Percentiles rank a stretch among this genome's conserved stretches.
These are phyloP conservation scores for Orthonevra nobilis DNA, from an alignment of 2,888 invertebrate genomes.

Conservation along the genomic window DNA sequence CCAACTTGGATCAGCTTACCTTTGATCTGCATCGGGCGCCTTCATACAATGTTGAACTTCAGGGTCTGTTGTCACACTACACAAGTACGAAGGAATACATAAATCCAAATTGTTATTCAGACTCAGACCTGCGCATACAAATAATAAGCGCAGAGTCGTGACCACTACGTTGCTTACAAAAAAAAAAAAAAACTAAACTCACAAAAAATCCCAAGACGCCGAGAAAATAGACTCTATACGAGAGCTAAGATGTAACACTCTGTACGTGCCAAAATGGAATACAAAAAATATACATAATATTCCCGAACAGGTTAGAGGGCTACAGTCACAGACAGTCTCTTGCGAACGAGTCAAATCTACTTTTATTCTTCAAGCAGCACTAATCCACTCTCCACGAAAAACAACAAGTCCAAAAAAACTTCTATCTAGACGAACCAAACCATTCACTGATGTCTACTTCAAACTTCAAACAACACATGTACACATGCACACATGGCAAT, in stretches of 20 bases:
- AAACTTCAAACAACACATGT: slow-evolving; percentile 66
- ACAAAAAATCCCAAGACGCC: slow-evolving; percentile 2
- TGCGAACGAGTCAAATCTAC: slow-evolving; percentile 41
- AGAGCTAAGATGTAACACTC: slow-evolving; percentile 32
- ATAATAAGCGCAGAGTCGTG: slow-evolving; percentile 44
- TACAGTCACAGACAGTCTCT: slow-evolving; percentile 37
- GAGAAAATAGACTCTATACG: slow-evolving; percentile 23
- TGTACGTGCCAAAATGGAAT: slow-evolving; percentile 52
- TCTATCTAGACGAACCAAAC: slow-evolving; percentile 59
- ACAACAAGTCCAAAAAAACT: slow-evolving; percentile 32
- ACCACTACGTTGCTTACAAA: slow-evolving; percentile 59
- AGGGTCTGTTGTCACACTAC: slow-evolving; percentile 62
- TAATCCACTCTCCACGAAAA: background rate
- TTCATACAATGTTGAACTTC: slow-evolving; percentile 55
- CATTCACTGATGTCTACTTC: slow-evolving; percentile 68
- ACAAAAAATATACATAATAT: slow-evolving; percentile 4
- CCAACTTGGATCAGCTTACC: background rate
- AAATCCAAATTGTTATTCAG: slow-evolving; percentile 59
- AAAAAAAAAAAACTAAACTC: too few species aligned
- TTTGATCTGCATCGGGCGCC: slow-evolving; percentile 44
- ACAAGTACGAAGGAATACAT: slow-evolving; percentile 53
- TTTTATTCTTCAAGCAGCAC: slow-evolving; percentile 13
- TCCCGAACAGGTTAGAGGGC: slow-evolving; percentile 50
- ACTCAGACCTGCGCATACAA: slow-evolving; percentile 54
- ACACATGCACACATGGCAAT: slow-evolving; percentile 69